Evolutionary conservation across 30 jellyfish, hydroid and myxozoan genomes (phyloP), one percentile per base, ranked within the genome.

Genomic region (Catostylus mosaicus): DNA sequence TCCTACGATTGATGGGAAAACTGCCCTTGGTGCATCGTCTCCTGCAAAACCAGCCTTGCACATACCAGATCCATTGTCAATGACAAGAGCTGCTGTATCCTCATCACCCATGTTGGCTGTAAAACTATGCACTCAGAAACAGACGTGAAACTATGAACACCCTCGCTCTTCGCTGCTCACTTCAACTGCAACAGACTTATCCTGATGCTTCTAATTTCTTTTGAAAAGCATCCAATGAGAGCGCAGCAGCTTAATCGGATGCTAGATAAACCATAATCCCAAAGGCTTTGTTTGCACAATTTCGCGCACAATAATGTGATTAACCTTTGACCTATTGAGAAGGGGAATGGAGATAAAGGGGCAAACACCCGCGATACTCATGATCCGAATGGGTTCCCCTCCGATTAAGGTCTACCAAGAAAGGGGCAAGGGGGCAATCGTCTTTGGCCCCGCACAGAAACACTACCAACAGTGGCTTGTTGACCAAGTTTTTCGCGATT

Each of bases 21-120:
- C 99, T 48, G 99, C 99, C 66, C 98, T 82, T 59, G 99, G 99
- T 7, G 99, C 99, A 84, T 94, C 99, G 71, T 94, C 99, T 26
- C 99, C 99, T 7, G 99, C 99, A 68, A 94, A 94, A 38, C 99
- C 99, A 72, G 99, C 98, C 71, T 94, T 94, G 86, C 97, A 87
- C 98, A 93, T 93, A 71, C 98, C 99, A 59, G 71, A 59, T 59
- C 71, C 71, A 59, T 59, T 59, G 71, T 59, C 71, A 18, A 59
- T 59, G 38, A 59, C 71, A 59, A 59, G 71, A 59, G 71, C 80
- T 63, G 65, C 61, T 5, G 52, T 48, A 46, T 73, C 50, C 22
- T 32, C 65, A 36, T 70, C 64, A 70, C 63, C 63, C 65, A 70
- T 43, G 12, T 70, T 27, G 35, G 11, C 11, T 12, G 1, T 26